Conservation (phyloP, 1,140 invertebrate genomes). For the Rhopalosiphum maidis region DNA sequence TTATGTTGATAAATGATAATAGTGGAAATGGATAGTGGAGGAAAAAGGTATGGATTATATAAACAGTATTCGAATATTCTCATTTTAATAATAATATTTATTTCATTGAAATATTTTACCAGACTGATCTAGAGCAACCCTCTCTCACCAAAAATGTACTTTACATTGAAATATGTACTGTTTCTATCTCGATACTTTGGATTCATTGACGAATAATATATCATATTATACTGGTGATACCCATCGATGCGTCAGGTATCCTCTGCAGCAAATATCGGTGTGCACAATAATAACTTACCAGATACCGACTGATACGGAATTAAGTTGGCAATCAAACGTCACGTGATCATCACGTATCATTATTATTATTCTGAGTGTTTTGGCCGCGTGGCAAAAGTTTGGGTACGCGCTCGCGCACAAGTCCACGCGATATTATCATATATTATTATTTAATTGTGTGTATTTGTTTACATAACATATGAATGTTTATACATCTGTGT, state of each 20-base stretch:
- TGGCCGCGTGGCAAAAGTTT: not conserved
- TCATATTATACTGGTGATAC: too few relatives aligned
- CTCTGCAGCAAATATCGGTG: not conserved
- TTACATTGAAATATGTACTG: too few relatives aligned
- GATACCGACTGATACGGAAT: not conserved
- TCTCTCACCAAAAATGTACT: too few relatives aligned
- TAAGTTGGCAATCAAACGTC: not conserved
- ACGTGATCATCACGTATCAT: not conserved
- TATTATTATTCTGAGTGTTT: not conserved
- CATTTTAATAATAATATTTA: too few relatives aligned
- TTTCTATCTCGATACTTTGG: too few relatives aligned
- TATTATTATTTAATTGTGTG: not conserved
- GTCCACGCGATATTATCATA: not conserved
- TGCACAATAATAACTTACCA: not conserved
- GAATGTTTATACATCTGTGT: not conserved
- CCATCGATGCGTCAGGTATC: not conserved
- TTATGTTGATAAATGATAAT: too few relatives aligned
- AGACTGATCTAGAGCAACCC: too few relatives aligned
- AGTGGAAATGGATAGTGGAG: too few relatives aligned
- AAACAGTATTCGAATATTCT: too few relatives aligned
- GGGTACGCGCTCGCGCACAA: not conserved
- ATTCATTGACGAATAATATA: too few relatives aligned
- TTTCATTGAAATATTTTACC: too few relatives aligned
- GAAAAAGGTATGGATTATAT: too few relatives aligned
- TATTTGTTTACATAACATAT: not conserved